Base-by-base conservation (phyloP, 2,888 invertebrate species). In the Acanthococcus lagerstroemiae region DNA sequence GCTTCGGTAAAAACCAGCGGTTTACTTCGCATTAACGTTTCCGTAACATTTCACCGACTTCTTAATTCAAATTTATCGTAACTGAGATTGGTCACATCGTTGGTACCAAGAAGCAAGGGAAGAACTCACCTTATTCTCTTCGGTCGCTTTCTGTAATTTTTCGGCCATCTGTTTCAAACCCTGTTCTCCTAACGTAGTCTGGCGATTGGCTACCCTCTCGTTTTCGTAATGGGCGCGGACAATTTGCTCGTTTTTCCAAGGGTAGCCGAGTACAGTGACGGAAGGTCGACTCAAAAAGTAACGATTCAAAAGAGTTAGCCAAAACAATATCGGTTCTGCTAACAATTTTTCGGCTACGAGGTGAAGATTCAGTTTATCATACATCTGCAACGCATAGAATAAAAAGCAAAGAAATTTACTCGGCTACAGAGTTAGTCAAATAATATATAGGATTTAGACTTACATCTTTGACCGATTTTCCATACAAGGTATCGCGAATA, bases 401-500 rank as follows among this genome's bases (percentile, higher is more conserved):
- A 52, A 2, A 55, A 22, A 48, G 19, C 50, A 50, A 50, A 65
- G 25, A 50, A 22, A 21, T n/a, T 19, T 12, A 17, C 15, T n/a
- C n/a, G n/a, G n/a, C n/a, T n/a, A n/a, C n/a, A n/a, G n/a, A n/a
- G n/a, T 26, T 26, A 46, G 12, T 9, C 37, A 37, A 37, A n/a
- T n/a, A n/a, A n/a, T n/a, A n/a, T n/a, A 46, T 19, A 12, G 19
- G 1, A 17, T 27, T 56, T 12, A 21, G 12, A 24, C 83, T 82
- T 75, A 90, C 89, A 75, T 90, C 86, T 70, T 83, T 78, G 70
- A 84, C 81, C 52, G 80, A 82, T 63, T 84, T 81, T 15, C 91
- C 90, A 76, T 91, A 93, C 26, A 95, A 77, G 73, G 88, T 85
- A 74, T 94, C 90, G 0, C 87, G 88, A 70, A 93, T 89, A 61